These are phyloP conservation scores for Oncopodura yosiiana DNA, from an alignment of 1,140 invertebrate genomes.

Conservation along the genomic window DNA sequence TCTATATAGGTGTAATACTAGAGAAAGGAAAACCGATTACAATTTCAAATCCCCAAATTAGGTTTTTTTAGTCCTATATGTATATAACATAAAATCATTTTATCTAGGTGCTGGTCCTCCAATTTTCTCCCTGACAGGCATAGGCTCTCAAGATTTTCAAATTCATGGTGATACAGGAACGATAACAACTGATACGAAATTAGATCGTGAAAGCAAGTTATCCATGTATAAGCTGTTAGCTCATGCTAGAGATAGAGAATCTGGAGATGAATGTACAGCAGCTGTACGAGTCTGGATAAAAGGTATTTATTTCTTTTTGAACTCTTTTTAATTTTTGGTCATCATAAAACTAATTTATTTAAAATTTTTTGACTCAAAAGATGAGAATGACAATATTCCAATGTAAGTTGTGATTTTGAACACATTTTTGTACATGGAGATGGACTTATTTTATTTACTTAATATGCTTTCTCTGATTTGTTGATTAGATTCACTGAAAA, in stretches of 20 bases:
- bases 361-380: conserved; percentile 66
- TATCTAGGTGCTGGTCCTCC: conserved; percentile 10
- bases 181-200: conserved; percentile 58
- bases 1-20: neutral
- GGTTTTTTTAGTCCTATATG: neutral
- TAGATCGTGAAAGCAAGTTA: conserved; percentile 67
- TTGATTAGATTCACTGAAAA: conserved; percentile 38
- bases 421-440: neutral
- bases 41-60: too few species aligned
- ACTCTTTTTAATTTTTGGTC: too few species aligned
- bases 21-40: neutral
- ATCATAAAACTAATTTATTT: too few species aligned
- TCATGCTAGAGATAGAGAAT: conserved; percentile 73
- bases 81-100: neutral
- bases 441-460: neutral
- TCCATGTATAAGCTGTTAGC: conserved; percentile 69
- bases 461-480: neutral
- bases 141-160: conserved; percentile 25
- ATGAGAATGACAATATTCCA: conserved; percentile 82
- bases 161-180: conserved; percentile 49
- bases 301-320: too few species aligned
- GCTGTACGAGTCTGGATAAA: conserved; percentile 62
- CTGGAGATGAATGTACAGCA: conserved; percentile 50
- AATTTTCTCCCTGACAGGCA: conserved; percentile 25
- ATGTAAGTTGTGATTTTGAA: conserved; percentile 46